phyloP scores from a whole-genome alignment of 2,797 vertebrate species.

The Macropodus opercularis region DNA sequence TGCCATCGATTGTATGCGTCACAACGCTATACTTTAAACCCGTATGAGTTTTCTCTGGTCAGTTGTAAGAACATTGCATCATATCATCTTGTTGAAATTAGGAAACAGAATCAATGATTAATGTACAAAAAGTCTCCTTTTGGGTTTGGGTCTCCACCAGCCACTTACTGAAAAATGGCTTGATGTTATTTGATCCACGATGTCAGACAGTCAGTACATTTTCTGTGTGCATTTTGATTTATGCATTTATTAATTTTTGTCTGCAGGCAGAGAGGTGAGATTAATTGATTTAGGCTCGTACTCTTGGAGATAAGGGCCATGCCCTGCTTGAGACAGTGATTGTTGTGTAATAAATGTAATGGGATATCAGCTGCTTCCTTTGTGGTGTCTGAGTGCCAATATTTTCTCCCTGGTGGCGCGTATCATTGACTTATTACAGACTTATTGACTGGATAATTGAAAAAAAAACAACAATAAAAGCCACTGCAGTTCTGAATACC shows the following conservation, averaged over 20 bases:
- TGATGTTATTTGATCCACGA: no score
- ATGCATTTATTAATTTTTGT: no score
- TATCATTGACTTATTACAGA: no score
- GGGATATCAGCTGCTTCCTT: constrained; percentile 59
- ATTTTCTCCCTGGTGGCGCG: constrained; percentile 41
- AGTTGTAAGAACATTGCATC: no score
- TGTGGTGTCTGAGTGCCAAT: constrained; percentile 59
- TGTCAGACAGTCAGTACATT: neutral
- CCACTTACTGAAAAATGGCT: no score
- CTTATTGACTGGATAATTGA: constrained; percentile 51
- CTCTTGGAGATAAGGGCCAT: constrained; percentile 14
- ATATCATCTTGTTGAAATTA: no score
- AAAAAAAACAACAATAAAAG: no score
- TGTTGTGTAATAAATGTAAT: constrained; percentile 50
- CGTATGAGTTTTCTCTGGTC: neutral
- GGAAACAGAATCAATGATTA: no score
- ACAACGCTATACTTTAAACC: neutral
- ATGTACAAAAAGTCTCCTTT: no score
- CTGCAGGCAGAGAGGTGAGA: constrained; percentile 3
- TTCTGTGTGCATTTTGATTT: neutral
- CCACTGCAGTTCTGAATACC: constrained; percentile 16
- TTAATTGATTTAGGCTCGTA: constrained; percentile 1
- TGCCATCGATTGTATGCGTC: neutral
- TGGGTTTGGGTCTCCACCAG: neutral
- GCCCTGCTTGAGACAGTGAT: constrained; percentile 31